Evolutionary conservation across 2,113 vertebrate species (phyloP), one percentile per base, ranked within the genome.

Genomic region (Phalacrocorax brasilianus): DNA sequence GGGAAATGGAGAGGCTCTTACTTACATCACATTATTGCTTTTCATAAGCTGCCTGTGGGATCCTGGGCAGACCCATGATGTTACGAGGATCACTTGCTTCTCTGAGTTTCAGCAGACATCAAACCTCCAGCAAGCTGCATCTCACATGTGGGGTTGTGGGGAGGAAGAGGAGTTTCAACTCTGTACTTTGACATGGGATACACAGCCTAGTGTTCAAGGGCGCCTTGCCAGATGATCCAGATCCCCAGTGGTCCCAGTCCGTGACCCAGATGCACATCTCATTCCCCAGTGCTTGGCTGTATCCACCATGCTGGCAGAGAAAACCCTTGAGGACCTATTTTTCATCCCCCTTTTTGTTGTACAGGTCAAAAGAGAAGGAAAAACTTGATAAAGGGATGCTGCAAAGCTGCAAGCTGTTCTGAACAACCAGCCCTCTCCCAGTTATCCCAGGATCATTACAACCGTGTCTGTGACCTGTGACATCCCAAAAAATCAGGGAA

Each of bases 1-100:
- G 40, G 35, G 22, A 5, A 9, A 14, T 66, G 17, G 21, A 16
- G 45, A 66, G 21, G 38, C 11, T 42, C 5, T 68, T 56, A 24
- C 12, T 92, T 8, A 20, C 27, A 38, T 63, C 0, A 0, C 0
- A 0, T 17, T 70, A 14, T n/a, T 65, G 21, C 22, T 68, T 72
- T 42, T 50, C n/a, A 9, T 14, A 55, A 73, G 22, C 61, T 62
- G 15, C 53, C 49, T 28, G 62, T 27, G 28, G n/a, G n/a, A 47
- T 53, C 59, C 32, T 55, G 47, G n/a, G 32, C 61, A 84, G 59
- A 44, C 21, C n/a, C 61, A 30, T 14, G 55, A 5, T 38, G 6
- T 32, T 45, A 23, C 11, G 8, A n/a, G 45, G 33, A 52, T 45
- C 27, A 22, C 35, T 82, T 56, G 3, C 8, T 63, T 45, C 49